phyloP scores from a whole-genome alignment of 1,140 invertebrate species.

The Acromyrmex charruanus region DNA sequence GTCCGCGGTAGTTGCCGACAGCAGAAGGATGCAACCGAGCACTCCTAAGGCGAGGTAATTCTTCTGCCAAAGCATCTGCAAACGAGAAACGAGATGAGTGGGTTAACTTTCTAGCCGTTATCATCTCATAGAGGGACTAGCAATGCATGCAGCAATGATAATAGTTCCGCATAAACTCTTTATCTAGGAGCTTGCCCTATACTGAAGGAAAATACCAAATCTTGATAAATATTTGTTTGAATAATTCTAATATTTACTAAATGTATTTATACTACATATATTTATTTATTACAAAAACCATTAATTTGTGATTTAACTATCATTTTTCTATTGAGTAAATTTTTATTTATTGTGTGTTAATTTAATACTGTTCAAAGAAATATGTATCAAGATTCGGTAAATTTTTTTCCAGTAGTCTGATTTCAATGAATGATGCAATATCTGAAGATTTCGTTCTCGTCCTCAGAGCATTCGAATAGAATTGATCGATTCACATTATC shows the following conservation, averaged over 20 bases:
- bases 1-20: slow-evolving; percentile 79
- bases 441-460: neutral
- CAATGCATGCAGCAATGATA: neutral
- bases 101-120: slow-evolving; percentile 46
- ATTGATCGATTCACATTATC: neutral
- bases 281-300: too few species aligned
- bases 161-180: neutral
- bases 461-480: neutral
- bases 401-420: too few species aligned
- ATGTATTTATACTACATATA: too few species aligned
- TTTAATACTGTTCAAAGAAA: too few species aligned
- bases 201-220: too few species aligned
- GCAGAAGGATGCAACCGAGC: slow-evolving; percentile 67
- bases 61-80: slow-evolving; percentile 81
- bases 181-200: too few species aligned
- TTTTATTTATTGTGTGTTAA: too few species aligned
- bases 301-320: too few species aligned
- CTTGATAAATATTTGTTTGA: too few species aligned
- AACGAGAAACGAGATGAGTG: slow-evolving; percentile 43
- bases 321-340: too few species aligned
- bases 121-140: neutral
- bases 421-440: neutral
- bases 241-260: too few species aligned
- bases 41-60: slow-evolving; percentile 69
- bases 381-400: too few species aligned